Conservation (phyloP, 2,888 invertebrate genomes). For the Cerastis rubricosa region DNA sequence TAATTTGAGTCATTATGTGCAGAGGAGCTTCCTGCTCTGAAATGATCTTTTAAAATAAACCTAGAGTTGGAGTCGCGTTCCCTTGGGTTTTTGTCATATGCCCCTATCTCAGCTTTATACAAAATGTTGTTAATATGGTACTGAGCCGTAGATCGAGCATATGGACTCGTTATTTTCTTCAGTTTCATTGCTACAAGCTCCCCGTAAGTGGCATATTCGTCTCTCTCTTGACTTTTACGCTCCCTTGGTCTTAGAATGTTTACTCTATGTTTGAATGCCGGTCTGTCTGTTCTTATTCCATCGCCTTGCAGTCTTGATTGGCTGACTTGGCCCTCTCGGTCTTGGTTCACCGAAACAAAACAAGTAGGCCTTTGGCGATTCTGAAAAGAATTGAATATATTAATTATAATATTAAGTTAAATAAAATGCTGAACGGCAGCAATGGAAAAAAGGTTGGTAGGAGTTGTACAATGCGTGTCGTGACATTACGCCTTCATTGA, state of each 20-base stretch:
- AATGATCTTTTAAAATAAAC: constrained; percentile 8
- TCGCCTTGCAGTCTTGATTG: background rate
- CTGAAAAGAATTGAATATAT: constrained; percentile 12
- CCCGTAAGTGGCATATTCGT: constrained; percentile 46
- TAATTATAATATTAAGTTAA: background rate
- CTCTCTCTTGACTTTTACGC: background rate
- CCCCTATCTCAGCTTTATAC: constrained; percentile 50
- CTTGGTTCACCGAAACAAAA: constrained; percentile 26
- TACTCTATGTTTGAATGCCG: background rate
- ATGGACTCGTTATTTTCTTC: constrained; percentile 28
- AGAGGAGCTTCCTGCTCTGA: background rate
- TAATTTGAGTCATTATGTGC: constrained; percentile 5
- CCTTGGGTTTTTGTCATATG: constrained; percentile 17
- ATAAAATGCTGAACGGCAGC: background rate
- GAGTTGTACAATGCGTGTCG: background rate
- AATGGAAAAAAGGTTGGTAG: background rate
- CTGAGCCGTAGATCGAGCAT: constrained; percentile 49
- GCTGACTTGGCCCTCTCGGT: background rate
- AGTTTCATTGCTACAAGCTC: constrained; percentile 49
- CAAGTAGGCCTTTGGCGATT: constrained; percentile 8
- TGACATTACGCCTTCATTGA: background rate
- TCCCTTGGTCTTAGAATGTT: background rate
- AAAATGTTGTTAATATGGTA: constrained; percentile 46
- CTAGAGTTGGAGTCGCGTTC: background rate
- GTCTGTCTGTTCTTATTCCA: constrained; percentile 5